A percentile compares a stretch with the other conserved stretches of the same genome.
phyloP scores from a whole-genome alignment of 2,888 invertebrate species.

The Dynastes tityus region DNA sequence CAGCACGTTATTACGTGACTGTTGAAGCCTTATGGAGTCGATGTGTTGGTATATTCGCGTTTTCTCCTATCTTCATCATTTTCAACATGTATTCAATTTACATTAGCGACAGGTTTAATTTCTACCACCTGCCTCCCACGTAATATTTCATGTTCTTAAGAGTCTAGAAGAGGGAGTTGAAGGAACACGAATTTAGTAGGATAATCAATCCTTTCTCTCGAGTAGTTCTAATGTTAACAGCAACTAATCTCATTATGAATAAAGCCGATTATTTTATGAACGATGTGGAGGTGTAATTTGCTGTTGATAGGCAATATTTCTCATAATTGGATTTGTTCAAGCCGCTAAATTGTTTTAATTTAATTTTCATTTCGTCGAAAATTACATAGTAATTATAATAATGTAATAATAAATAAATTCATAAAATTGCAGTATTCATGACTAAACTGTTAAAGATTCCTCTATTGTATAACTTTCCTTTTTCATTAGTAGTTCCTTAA shows the following conservation, averaged over 20 bases:
- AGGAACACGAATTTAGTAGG: constrained; percentile 9
- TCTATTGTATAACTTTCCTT: too few relatives aligned
- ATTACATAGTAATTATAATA: too few relatives aligned
- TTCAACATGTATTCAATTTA: constrained; percentile 31
- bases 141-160: neutral
- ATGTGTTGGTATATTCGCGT: neutral
- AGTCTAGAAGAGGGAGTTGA: neutral
- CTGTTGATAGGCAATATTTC: neutral
- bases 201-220: constrained; percentile 19
- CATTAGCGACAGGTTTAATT: constrained; percentile 26
- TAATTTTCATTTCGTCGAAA: constrained; percentile 4
- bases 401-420: too few relatives aligned
- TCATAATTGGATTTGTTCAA: constrained; percentile 13
- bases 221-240: constrained; percentile 37
- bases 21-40: neutral
- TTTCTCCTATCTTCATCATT: neutral
- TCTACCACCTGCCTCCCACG: neutral
- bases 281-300: neutral
- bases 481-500: too few relatives aligned
- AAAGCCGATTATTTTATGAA: neutral
- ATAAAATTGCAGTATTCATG: too few relatives aligned
- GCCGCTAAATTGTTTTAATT: neutral
- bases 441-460: too few relatives aligned
- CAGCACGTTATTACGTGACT: neutral
- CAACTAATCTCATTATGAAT: constrained; percentile 19